Base-by-base conservation (phyloP, 2,888 invertebrate species). In the Hirudinaria manillensis region DNA sequence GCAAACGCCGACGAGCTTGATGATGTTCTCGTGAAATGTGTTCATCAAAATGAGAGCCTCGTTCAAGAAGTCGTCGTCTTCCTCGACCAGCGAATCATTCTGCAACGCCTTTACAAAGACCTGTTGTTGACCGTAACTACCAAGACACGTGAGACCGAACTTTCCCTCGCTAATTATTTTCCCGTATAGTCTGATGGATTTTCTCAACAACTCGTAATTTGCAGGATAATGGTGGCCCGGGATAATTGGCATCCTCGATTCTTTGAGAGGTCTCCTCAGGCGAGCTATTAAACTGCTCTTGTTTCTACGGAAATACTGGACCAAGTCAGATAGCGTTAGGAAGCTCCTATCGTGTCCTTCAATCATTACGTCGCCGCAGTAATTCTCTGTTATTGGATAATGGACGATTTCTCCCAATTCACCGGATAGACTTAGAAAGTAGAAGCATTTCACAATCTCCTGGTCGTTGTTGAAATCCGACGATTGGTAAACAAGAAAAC, bases 1-100 rank as follows among this genome's bases (percentile, higher is more conserved):
- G 72, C 79, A 77, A 24, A 80, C 70, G 1, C 80, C 80, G 32
- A 80, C 51, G 13, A 80, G 75, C 34, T 75, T 51, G 24, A 80
- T 76, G 34, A 80, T 70, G 74, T 80, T 78, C 7, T 80, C 79
- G 70, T 79, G 79, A 19, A 75, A 65, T 0, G 79, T 73, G 13
- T 66, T 67, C 78, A 79, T 80, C 75, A 80, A 29, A 29, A 76
- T 61, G 27, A 71, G 68, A 4, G 79, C 80, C 66, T 80, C 80
- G n/a, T 79, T 75, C 2, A 80, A 55, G 66, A 79, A 80, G 55
- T 80, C 79, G 74, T 80, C 80, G 66, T 80, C 80, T 13, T 80
- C 79, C 19, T 70, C 72, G 24, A 72, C 27, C 7, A n/a, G 74
- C 6, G 72, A 61, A 68, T 79, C 79, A 0, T 77, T 77, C 72